These are phyloP conservation scores for Stegana nigrithorax DNA, from an alignment of 2,888 invertebrate genomes.

Conservation along the genomic window DNA sequence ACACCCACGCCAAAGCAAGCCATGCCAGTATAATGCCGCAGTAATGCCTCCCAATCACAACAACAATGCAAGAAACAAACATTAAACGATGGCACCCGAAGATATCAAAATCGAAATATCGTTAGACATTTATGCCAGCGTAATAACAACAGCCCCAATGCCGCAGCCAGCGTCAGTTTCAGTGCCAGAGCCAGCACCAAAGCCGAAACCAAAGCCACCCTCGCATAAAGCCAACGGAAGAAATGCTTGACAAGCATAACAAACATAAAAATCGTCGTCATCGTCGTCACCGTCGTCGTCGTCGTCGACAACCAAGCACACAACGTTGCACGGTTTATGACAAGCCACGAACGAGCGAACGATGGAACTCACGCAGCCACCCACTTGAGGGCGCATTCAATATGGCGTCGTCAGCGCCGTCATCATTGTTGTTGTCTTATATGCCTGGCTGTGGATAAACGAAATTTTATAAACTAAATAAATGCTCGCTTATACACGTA, in stretches of 20 bases:
- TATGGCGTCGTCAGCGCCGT: constrained; percentile 43
- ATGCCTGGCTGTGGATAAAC: constrained; percentile 43
- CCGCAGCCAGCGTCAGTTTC: not conserved
- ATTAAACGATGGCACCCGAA: constrained; percentile 62
- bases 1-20: no score
- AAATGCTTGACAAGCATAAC: constrained; percentile 65
- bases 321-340: constrained; percentile 5
- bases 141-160: constrained; percentile 1
- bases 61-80: constrained; percentile 36
- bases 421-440: constrained; percentile 28
- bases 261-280: constrained; percentile 41
- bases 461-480: constrained; percentile 39
- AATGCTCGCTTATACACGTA: no score
- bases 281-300: not conserved
- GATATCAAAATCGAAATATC: constrained; percentile 63
- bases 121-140: constrained; percentile 44
- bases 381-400: constrained; percentile 37
- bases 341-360: not conserved
- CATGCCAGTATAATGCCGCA: no score
- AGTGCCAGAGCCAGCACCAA: not conserved
- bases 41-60: no score
- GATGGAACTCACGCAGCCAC: not conserved
- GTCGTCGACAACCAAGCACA: not conserved
- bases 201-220: no score
- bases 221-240: constrained; percentile 30